These are phyloP conservation scores for Linnaemya tessellans DNA, from an alignment of 2,888 invertebrate species.

Conservation along the genomic window DNA sequence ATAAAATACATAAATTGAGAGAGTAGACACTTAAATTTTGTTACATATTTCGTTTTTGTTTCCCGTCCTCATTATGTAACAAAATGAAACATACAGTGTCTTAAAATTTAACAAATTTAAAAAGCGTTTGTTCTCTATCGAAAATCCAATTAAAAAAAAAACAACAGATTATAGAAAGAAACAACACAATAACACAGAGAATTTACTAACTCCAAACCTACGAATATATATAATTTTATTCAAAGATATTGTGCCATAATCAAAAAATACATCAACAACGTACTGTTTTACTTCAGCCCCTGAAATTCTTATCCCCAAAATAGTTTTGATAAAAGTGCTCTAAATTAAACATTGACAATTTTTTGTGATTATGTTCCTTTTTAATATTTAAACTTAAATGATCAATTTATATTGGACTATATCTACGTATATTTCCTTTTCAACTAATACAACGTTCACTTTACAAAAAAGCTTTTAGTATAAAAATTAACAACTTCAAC, in stretches of 20 bases:
- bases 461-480: background rate
- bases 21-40: constrained; percentile 55
- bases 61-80: constrained; percentile 17
- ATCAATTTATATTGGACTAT: constrained; percentile 7
- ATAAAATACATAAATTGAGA: constrained; percentile 37
- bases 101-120: constrained; percentile 10
- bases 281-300: background rate
- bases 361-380: constrained; percentile 15
- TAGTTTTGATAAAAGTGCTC: constrained; percentile 7
- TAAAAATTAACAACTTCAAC: background rate
- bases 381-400: background rate
- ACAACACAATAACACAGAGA: background rate
- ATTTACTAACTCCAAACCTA: background rate
- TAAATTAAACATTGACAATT: constrained; percentile 16
- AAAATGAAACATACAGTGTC: background rate
- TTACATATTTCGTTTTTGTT: constrained; percentile 21
- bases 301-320: constrained; percentile 1
- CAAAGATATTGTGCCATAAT: constrained; percentile 14
- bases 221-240: constrained; percentile 41
- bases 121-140: constrained; percentile 62
- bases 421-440: constrained; percentile 5
- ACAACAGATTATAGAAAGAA: background rate
- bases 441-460: background rate
- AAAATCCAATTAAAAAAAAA: constrained; percentile 44
- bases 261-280: constrained; percentile 8